Base-by-base conservation (phyloP, 2,888 invertebrate species). In the Conistra vaccinii region DNA sequence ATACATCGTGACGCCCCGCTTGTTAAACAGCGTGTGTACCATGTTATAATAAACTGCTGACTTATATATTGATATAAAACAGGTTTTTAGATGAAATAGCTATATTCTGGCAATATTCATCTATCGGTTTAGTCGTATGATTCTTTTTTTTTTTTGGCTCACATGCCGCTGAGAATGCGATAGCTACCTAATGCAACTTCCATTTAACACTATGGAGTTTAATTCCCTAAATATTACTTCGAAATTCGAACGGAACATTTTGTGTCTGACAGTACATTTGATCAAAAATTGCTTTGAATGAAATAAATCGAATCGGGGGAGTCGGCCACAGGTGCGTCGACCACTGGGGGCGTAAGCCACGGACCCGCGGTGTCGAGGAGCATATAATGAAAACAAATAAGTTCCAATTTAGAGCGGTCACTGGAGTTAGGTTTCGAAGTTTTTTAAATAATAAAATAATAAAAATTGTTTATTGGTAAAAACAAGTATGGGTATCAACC, bases 1-100 rank as follows among this genome's bases (percentile, higher is more conserved):
- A 86, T 83, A 87, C 76, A 80, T 84, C 85, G 91, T 88, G 91
- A 92, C 91, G 91, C 69, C 89, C 91, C 77, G 74, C 73, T 68
- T 77, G 69, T 77, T 74, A 61, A 78, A 66, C 71, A 67, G 78
- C 63, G 35, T 85, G 61, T 78, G 67, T 72, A 32, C 68, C 68
- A 61, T 63, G 86, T 26, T 73, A 72, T 65, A 70, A 42, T 58
- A 55, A 66, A 63, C 51, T 71, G 58, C 17, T 12, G 58, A 12
- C 35, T 66, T 82, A 83, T 65, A 61, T 55, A 51, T 82, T 51
- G n/a, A 55, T 62, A 42, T 58, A 12, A 32, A 65, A 57, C 60
- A 29, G 7, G 73, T 69, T 68, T 57, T 20, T 0, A 76, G 20
- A 42, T 20, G 14, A 51, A 58, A 53, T 48, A 0, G 17, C 23